Evolutionary conservation across 53 echinoderm and acorn worm species (phyloP), one percentile per base, ranked within the genome.

Genomic region (Paelopatides confundens): DNA sequence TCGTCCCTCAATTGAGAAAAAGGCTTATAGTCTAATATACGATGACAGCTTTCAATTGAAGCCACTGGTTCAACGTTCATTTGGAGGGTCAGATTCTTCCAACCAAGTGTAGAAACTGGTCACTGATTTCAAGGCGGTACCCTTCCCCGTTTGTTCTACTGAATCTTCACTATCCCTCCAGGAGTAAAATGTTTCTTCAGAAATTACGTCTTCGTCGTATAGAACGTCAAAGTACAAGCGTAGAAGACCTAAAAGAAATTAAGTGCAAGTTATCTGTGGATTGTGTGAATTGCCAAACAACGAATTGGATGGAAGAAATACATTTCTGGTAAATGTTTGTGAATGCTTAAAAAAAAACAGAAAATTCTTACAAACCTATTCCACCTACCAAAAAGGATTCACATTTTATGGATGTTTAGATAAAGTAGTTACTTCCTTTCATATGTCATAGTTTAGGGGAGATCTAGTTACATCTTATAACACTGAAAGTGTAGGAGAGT

Each of bases 51-150:
- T 1, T 23, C 21, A 18, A n/a, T 4, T 58, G 58, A 23, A 58
- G 21, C n/a, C 18, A 3, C 68, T 14, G 13, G 32, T 6, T 35
- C 13, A 35, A 13, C 32, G 18, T 79, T 53, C 51, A 51, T 48
- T 54, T 32, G 79, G 79, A 1, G 79, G 79, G 40, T 94, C 96
- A 0, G 91, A 90, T 29, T 95, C 95, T 5, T 88, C 77, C 31
- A 95, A 65, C 95, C 95, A 95, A n/a, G 92, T 88, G 62, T 93
- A 95, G 89, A 97, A 95, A 63, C 93, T 92, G 21, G 93, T 95
- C 65, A 95, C 95, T 4, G 97, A 97, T 36, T 97, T 97, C 18
- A 97, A 90, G 32, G 97, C 97, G 35, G 93, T 92, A 2, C 93
- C 93, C 69, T 97, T 97, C 29, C 97, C 97, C 4, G 83, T 85